These are phyloP conservation scores for Desmophyllum pertusum DNA, from an alignment of 92 coral and sea anemone species.

Conservation along the genomic window DNA sequence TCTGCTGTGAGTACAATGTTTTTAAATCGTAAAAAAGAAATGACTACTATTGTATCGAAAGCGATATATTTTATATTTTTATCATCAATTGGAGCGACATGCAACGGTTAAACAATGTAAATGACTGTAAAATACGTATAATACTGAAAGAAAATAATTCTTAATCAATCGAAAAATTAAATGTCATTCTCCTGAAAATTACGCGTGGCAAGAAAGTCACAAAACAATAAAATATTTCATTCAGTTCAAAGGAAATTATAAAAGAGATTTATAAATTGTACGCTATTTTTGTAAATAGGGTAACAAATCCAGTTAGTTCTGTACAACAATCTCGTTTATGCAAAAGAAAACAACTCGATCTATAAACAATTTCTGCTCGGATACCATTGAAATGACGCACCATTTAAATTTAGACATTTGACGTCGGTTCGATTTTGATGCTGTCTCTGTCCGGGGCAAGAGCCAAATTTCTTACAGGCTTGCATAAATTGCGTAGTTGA, in stretches of 20 bases:
- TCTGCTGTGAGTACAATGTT: too few relatives aligned
- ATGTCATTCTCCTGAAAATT: background rate
- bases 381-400: slow-evolving; percentile 37
- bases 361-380: background rate
- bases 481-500: background rate
- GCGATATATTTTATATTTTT: background rate
- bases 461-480: background rate
- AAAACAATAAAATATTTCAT: background rate
- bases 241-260: background rate
- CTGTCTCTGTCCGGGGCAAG: slow-evolving; percentile 9
- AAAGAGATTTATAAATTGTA: background rate
- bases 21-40: background rate
- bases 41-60: background rate
- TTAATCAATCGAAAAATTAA: background rate
- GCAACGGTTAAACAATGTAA: background rate
- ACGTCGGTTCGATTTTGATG: background rate
- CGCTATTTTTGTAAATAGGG: background rate
- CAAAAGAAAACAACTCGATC: background rate
- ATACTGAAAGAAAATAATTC: background rate
- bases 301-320: background rate
- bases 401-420: slow-evolving; percentile 13
- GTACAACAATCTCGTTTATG: background rate
- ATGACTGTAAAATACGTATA: too few relatives aligned
- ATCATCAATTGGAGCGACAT: background rate
- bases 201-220: background rate